Conservation (phyloP, 2,797 vertebrate species). For the Siniperca undulata region DNA sequence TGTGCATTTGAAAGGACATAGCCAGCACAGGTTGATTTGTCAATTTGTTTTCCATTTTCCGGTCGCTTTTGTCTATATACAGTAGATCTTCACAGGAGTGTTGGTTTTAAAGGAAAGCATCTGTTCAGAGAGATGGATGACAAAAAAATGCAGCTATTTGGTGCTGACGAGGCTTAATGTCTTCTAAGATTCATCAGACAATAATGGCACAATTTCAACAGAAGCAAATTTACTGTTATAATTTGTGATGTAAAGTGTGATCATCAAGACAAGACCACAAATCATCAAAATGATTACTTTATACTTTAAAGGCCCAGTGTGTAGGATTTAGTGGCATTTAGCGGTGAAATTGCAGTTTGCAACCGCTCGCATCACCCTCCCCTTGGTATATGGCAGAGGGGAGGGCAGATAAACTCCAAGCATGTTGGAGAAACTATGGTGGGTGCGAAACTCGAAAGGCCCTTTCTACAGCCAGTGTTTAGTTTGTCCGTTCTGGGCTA, state of each 20-base stretch:
- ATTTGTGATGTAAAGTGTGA: not conserved
- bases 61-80: not conserved
- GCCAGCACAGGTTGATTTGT: not conserved
- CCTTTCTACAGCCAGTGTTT: too few relatives aligned
- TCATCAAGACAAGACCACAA: not conserved
- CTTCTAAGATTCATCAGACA: not conserved
- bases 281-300: not conserved
- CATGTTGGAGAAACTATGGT: too few relatives aligned
- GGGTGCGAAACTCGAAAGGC: too few relatives aligned
- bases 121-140: slow-evolving; percentile 4
- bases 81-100: not conserved
- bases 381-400: too few relatives aligned
- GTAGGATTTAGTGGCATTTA: too few relatives aligned
- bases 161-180: not conserved
- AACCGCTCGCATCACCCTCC: too few relatives aligned
- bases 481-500: too few relatives aligned
- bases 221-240: not conserved
- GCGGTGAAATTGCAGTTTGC: too few relatives aligned
- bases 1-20: not conserved
- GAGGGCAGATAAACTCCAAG: too few relatives aligned
- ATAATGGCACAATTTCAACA: not conserved
- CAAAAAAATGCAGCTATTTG: slow-evolving; percentile 4
- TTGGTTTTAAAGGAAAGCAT: not conserved
- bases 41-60: slow-evolving; percentile 9
- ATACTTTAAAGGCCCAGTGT: too few relatives aligned